A percentile compares a stretch with the other conserved stretches of the same genome.
Evolutionary conservation across 2,888 invertebrate genomes (phyloP).

Genomic region (Ectropis crepuscularia): DNA sequence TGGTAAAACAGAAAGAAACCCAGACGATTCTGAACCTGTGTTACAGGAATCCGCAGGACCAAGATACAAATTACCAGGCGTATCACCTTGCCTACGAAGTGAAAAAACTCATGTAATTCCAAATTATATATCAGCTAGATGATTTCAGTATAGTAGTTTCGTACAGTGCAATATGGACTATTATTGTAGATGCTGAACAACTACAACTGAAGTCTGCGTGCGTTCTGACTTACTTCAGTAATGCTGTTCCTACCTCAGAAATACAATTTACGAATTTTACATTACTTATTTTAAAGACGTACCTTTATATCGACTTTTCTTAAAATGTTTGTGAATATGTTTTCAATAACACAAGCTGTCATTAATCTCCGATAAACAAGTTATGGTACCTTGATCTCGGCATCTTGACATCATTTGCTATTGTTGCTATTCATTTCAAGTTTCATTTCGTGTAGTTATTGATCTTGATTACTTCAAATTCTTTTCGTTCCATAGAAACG

Average conservation of each 20-base stretch:
- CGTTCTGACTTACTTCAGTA: constrained; percentile 17
- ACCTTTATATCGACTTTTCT: too few relatives aligned
- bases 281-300: too few relatives aligned
- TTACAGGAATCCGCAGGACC: constrained; percentile 94
- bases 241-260: constrained; percentile 18
- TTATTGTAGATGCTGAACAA: constrained; percentile 47
- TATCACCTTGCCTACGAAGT: constrained; percentile 99
- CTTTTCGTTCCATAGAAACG: constrained; percentile 16
- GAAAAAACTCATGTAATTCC: constrained; percentile 99
- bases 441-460: neutral
- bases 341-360: too few relatives aligned
- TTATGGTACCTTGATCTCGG: too few relatives aligned
- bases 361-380: too few relatives aligned
- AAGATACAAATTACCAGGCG: constrained; percentile 98
- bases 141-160: constrained; percentile 64
- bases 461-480: neutral
- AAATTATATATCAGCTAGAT: constrained; percentile 77
- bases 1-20: constrained; percentile 36
- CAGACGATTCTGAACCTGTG: constrained; percentile 86
- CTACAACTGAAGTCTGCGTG: constrained; percentile 54
- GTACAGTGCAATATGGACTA: constrained; percentile 53
- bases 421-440: neutral
- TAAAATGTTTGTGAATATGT: too few relatives aligned
- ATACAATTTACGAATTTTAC: neutral
- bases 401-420: too few relatives aligned